Conservation (phyloP, 2,113 vertebrate species). For the Spheniscus mendiculus region DNA sequence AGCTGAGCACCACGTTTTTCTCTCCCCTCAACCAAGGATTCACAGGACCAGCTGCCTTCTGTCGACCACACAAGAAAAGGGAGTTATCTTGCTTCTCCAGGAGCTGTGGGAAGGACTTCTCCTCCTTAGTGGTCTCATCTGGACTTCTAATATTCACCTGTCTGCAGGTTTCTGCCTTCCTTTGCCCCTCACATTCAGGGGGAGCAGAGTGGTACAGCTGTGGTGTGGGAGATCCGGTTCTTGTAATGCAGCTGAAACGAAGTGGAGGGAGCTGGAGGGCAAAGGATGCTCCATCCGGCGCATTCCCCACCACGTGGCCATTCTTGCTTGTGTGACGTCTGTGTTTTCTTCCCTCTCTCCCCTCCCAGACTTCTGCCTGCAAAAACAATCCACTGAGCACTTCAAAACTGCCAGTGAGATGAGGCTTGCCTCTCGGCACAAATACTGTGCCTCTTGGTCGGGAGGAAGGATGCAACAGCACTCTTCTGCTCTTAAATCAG, state of each 20-base stretch:
- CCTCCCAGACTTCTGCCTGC: background rate
- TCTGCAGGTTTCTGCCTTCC: background rate
- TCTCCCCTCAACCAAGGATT: background rate
- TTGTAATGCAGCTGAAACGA: background rate
- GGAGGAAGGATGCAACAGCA: background rate
- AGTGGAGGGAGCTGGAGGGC: background rate
- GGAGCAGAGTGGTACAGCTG: background rate
- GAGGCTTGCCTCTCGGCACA: background rate
- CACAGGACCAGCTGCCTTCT: background rate
- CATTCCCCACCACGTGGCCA: background rate
- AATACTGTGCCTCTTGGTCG: fast-evolving
- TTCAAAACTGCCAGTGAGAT: background rate
- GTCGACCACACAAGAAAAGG: background rate
- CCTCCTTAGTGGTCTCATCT: background rate
- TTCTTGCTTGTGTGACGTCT: background rate
- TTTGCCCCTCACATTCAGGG: background rate
- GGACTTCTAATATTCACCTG: background rate
- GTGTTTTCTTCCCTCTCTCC: background rate
- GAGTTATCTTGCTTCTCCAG: background rate
- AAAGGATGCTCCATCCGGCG: background rate
- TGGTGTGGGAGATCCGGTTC: background rate
- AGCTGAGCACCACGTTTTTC: background rate
- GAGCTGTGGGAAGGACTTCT: background rate
- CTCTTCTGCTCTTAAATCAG: background rate
- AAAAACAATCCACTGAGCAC: background rate